A percentile compares a stretch with the other conserved stretches of the same genome.
Conservation (phyloP, 2,888 invertebrate species). For the Euplagia quadripunctaria region DNA sequence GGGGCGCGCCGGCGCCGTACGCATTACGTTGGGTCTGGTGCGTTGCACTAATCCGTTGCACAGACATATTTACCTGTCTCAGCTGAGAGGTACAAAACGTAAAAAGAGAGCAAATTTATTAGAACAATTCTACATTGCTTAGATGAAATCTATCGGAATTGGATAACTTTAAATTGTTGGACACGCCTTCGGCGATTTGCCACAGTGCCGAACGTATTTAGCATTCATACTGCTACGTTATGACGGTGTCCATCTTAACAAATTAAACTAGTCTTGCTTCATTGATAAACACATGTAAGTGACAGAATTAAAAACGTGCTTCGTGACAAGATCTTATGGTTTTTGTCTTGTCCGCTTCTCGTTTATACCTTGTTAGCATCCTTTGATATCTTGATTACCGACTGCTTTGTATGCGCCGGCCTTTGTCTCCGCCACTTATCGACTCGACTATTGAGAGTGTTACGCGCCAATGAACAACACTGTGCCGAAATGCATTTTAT, state of each 20-base stretch:
- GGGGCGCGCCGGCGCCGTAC: conserved; percentile 69
- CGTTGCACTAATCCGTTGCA: conserved; percentile 68
- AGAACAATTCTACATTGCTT: background rate
- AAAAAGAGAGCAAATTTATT: conserved; percentile 28
- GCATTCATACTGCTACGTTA: background rate
- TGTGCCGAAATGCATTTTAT: conserved; percentile 53
- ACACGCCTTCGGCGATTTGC: background rate
- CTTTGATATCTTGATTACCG: conserved; percentile 74
- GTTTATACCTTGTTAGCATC: conserved; percentile 38
- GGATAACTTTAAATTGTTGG: background rate
- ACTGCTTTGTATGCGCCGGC: conserved; percentile 72
- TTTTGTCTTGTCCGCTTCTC: conserved; percentile 28
- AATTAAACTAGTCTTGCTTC: background rate
- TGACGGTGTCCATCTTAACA: background rate
- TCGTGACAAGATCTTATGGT: conserved; percentile 3
- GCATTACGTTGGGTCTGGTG: conserved; percentile 81
- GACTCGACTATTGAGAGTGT: conserved; percentile 63
- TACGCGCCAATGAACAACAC: conserved; percentile 69
- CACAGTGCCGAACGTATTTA: background rate
- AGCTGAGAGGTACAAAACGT: conserved; percentile 25
- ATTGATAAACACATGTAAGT: background rate
- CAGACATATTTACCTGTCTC: conserved; percentile 45
- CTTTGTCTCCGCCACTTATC: conserved; percentile 77
- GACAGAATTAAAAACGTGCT: background rate
- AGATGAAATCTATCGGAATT: background rate